These are phyloP conservation scores for Apamea monoglypha DNA, from an alignment of 2,888 invertebrate genomes.

Conservation along the genomic window DNA sequence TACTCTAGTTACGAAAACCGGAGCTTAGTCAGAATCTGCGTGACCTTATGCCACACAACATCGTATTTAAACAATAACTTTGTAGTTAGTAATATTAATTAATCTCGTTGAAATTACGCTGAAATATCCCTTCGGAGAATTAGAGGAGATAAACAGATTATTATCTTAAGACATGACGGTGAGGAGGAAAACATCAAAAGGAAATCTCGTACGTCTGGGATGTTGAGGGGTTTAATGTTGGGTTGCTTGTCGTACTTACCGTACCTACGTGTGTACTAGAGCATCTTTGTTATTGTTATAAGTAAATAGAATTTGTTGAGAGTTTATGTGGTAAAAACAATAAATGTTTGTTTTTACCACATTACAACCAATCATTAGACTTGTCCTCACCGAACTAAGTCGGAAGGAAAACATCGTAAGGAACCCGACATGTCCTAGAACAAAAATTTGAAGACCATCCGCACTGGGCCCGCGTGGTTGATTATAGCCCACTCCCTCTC, in stretches of 20 bases:
- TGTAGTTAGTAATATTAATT: conserved; percentile 41
- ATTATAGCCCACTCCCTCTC: too few species aligned
- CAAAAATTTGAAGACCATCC: too few species aligned
- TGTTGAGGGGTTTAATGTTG: conserved; percentile 35
- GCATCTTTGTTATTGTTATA: too few species aligned
- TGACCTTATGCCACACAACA: conserved; percentile 31
- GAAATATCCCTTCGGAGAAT: conserved; percentile 50
- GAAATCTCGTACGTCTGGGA: conserved; percentile 50
- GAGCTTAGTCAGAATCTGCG: conserved; percentile 35
- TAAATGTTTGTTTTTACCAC: too few species aligned
- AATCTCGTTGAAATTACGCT: conserved; percentile 48
- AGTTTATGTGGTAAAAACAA: too few species aligned
- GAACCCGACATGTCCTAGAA: too few species aligned
- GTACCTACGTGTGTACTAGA: background rate
- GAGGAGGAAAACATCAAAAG: conserved; percentile 63
- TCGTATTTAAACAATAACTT: conserved; percentile 33
- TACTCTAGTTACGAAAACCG: conserved; percentile 25
- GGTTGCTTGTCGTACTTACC: conserved; percentile 19
- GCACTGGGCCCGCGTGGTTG: too few species aligned
- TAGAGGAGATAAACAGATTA: conserved; percentile 52
- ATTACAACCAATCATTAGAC: too few species aligned
- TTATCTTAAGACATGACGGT: conserved; percentile 48
- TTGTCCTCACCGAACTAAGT: too few species aligned
- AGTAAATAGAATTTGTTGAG: too few species aligned
- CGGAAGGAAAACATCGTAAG: too few species aligned